phyloP scores from a whole-genome alignment of 2,113 vertebrate genomes.

The Neogale vison region DNA sequence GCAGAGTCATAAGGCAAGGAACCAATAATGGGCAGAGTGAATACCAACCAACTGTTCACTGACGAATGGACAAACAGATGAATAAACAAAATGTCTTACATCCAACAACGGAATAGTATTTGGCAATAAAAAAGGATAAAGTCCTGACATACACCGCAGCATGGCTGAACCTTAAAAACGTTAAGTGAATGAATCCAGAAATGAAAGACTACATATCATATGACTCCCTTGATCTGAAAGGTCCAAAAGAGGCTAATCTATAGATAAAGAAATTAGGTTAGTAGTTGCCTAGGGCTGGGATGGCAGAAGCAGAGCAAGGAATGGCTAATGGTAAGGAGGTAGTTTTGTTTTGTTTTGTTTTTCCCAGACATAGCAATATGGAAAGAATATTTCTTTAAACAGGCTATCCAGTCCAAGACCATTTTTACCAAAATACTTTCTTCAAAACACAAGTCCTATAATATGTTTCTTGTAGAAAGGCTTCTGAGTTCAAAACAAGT shows the following conservation, averaged over 20 bases:
- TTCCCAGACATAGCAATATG: background rate
- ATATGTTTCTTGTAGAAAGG: background rate
- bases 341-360: background rate
- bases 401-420: background rate
- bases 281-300: background rate
- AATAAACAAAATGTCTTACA: rapidly evolving
- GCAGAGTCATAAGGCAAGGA: background rate
- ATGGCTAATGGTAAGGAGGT: rapidly evolving
- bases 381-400: background rate
- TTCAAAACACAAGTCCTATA: background rate
- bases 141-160: rapidly evolving
- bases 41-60: background rate
- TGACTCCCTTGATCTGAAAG: background rate
- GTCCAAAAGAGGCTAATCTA: background rate
- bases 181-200: background rate
- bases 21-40: rapidly evolving
- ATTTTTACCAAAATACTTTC: background rate
- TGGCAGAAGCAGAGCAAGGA: rapidly evolving
- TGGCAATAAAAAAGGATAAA: rapidly evolving
- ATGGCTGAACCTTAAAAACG: background rate
- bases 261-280: background rate
- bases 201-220: background rate
- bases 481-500: background rate
- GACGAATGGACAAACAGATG: too few species aligned
- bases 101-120: rapidly evolving